A percentile compares a stretch with the other conserved stretches of the same genome.
These are phyloP conservation scores for Notarius lentiginosus DNA, from an alignment of 2,113 vertebrate genomes.

Conservation along the genomic window DNA sequence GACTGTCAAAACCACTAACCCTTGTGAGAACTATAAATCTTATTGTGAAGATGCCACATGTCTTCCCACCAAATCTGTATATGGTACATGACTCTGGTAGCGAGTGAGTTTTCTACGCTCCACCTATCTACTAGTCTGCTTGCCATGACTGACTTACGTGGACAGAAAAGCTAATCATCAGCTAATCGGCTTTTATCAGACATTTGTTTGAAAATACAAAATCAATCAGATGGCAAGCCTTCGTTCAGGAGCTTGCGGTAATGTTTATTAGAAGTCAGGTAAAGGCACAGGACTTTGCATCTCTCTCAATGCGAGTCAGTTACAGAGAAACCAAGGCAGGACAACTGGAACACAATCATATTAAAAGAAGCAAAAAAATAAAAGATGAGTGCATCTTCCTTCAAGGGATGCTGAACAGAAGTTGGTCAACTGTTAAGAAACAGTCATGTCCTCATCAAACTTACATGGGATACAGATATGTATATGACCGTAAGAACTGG, in stretches of 20 bases:
- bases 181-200: background rate
- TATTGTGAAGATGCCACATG: background rate
- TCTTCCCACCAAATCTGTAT: background rate
- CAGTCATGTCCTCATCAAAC: background rate
- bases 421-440: background rate
- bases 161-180: background rate
- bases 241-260: conserved; percentile 10
- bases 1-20: background rate
- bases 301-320: background rate
- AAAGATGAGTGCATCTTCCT: too few relatives aligned
- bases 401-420: too few relatives aligned
- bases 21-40: background rate
- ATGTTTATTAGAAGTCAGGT: conserved; percentile 45
- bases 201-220: background rate
- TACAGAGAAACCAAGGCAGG: background rate
- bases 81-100: background rate
- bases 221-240: background rate
- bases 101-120: background rate
- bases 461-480: background rate
- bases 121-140: background rate
- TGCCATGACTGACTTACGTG: background rate
- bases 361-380: background rate
- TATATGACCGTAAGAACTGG: background rate
- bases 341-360: background rate
- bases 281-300: conserved; percentile 56